phyloP scores from a whole-genome alignment of 1,140 invertebrate genomes.

The Rhyzopertha dominica region DNA sequence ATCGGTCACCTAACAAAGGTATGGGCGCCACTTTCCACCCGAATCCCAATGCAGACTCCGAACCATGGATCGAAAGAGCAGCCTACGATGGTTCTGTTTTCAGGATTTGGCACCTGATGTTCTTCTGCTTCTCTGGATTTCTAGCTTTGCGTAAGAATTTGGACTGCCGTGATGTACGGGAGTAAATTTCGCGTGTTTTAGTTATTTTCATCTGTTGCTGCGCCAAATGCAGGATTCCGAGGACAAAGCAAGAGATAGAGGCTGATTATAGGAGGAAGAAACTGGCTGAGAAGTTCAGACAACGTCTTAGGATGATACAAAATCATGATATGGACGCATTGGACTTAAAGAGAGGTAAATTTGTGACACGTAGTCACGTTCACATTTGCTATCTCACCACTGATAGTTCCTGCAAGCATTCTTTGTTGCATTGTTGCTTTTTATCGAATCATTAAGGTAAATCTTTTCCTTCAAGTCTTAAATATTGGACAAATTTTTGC shows the following conservation, averaged over 20 bases:
- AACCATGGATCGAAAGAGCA: slow-evolving; percentile 55
- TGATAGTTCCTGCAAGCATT: too few relatives aligned
- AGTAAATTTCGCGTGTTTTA: slow-evolving; percentile 34
- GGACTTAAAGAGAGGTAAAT: slow-evolving; percentile 73
- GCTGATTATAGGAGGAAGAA: slow-evolving; percentile 80
- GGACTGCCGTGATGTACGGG: background rate
- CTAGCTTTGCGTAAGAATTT: slow-evolving; percentile 50
- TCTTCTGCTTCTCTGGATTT: slow-evolving; percentile 53
- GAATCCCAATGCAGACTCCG: slow-evolving; percentile 38
- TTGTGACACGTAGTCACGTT: too few relatives aligned
- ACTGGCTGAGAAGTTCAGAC: slow-evolving; percentile 74
- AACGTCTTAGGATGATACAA: slow-evolving; percentile 72
- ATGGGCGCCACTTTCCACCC: slow-evolving; percentile 35
- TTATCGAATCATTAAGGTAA: too few relatives aligned
- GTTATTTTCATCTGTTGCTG: slow-evolving; percentile 81
- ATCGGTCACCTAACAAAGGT: background rate
- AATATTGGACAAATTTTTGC: too few relatives aligned
- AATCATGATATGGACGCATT: slow-evolving; percentile 82
- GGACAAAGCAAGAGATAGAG: slow-evolving; percentile 91
- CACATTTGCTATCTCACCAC: too few relatives aligned
- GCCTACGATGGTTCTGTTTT: slow-evolving; percentile 53
- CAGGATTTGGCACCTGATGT: slow-evolving; percentile 61
- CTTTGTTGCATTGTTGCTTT: too few relatives aligned
- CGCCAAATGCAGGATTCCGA: slow-evolving; percentile 77
- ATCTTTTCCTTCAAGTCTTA: too few relatives aligned